A percentile compares a stretch with the other conserved stretches of the same genome.
These are phyloP conservation scores for Zaprionus obscuricornis DNA, from an alignment of 2,888 invertebrate genomes.

Conservation along the genomic window DNA sequence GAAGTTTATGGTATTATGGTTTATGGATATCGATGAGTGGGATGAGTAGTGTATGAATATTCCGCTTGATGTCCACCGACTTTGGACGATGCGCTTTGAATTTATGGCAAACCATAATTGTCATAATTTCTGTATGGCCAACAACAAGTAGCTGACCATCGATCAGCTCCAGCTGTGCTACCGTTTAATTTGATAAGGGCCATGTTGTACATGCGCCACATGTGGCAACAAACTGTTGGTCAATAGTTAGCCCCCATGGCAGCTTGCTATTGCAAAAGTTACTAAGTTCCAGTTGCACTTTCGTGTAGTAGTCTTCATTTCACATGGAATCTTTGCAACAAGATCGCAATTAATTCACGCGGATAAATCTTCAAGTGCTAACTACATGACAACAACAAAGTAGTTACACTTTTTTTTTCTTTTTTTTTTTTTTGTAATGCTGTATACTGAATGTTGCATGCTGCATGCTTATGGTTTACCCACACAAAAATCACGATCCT, in stretches of 20 bases:
- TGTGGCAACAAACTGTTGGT: constrained; percentile 43
- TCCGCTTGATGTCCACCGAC: constrained; percentile 67
- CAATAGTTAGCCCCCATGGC: constrained; percentile 10
- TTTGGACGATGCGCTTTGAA: constrained; percentile 51
- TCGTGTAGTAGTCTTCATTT: constrained; percentile 44
- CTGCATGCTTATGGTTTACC: constrained; percentile 35
- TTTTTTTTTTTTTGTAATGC: not conserved
- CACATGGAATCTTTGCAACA: constrained; percentile 61
- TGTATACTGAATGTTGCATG: not conserved
- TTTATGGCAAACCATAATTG: constrained; percentile 80
- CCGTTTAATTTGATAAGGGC: constrained; percentile 78
- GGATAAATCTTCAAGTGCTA: constrained; percentile 84
- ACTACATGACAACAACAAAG: constrained; percentile 84
- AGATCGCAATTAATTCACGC: constrained; percentile 83
- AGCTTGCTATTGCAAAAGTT: too few species aligned
- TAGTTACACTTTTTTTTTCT: constrained; percentile 64
- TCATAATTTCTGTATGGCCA: constrained; percentile 78
- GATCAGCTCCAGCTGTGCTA: constrained; percentile 73
- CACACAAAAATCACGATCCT: constrained; percentile 71
- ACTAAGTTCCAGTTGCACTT: constrained; percentile 8
- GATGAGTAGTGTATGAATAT: constrained; percentile 8
- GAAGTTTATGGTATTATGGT: constrained; percentile 6
- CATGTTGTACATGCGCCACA: constrained; percentile 52
- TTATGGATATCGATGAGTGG: not conserved
- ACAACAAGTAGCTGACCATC: constrained; percentile 58